Evolutionary conservation across 2,113 vertebrate genomes (phyloP), one percentile per base, ranked within the genome.

Genomic region (Taurulus bubalis): DNA sequence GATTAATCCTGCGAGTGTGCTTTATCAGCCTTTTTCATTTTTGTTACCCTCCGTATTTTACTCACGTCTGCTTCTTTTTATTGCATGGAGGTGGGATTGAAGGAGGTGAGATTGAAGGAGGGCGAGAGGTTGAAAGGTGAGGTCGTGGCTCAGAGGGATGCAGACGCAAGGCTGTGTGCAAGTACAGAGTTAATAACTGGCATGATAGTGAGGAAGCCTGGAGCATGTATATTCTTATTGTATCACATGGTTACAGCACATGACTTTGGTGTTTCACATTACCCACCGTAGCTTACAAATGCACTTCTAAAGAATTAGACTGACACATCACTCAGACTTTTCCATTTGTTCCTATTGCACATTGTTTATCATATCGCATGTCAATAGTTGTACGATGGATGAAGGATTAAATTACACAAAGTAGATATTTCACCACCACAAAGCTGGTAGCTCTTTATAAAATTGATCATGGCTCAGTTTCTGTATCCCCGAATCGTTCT

Each of bases 241-340:
- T 82, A 77, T 82, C n/a, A 80, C 77, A 79, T 56, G 79, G 77
- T 75, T 79, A 32, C 9, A 63, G 55, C 77, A 78, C 85, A 78
- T 60, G 64, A 47, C 74, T 79, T 71, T 59, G 51, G 20, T 69
- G 63, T 58, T 62, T 63, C 76, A 47, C 28, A 45, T 60, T 58
- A 75, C 42, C 30, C 70, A 69, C 62, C 47, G 82, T 87, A 87
- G 90, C 92, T 93, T 80, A 80, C 76, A 79, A 82, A 73, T 80
- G 53, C 47, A 71, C 55, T 74, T 77, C 62, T 24, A 40, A 82
- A 85, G 79, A 83, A 53, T 78, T 60, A 51, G 38, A 32, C 55
- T 60, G 64, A 75, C 5, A 77, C 63, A 58, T 38, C 1, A 15
- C 32, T 40, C 9, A 6, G 26, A 71, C 24, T 16, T 79, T 77